A percentile compares a stretch with the other conserved stretches of the same genome.
These are phyloP conservation scores for Catharus fuscescens DNA, from an alignment of 2,113 vertebrate species.

Conservation along the genomic window DNA sequence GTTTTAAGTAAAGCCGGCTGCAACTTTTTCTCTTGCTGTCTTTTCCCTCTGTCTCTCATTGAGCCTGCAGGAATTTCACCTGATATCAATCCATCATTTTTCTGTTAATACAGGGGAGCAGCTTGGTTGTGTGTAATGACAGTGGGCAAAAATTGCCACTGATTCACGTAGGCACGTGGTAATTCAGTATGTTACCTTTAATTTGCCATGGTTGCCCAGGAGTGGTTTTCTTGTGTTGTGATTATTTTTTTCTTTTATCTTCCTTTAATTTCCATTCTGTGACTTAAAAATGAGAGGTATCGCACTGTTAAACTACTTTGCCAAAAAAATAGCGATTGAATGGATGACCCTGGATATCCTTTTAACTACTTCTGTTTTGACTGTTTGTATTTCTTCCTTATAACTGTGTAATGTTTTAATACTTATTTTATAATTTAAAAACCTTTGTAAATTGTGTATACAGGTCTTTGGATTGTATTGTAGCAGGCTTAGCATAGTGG, in stretches of 20 bases:
- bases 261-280: not conserved
- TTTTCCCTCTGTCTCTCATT: not conserved
- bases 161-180: not conserved
- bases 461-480: not conserved
- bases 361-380: not conserved
- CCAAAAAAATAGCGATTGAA: not conserved
- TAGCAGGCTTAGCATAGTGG: not conserved
- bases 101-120: not conserved
- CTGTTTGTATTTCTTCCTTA: not conserved
- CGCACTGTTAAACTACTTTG: not conserved
- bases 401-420: not conserved
- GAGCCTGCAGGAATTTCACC: not conserved
- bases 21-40: not conserved
- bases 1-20: not conserved
- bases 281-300: not conserved
- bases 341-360: not conserved
- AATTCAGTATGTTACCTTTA: not conserved
- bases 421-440: not conserved
- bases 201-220: not conserved
- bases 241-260: not conserved
- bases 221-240: not conserved
- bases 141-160: not conserved
- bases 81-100: not conserved
- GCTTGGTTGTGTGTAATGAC: not conserved
- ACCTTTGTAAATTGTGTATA: not conserved